These are phyloP conservation scores for Halcyon senegalensis DNA, from an alignment of 2,113 vertebrate genomes.

Conservation along the genomic window DNA sequence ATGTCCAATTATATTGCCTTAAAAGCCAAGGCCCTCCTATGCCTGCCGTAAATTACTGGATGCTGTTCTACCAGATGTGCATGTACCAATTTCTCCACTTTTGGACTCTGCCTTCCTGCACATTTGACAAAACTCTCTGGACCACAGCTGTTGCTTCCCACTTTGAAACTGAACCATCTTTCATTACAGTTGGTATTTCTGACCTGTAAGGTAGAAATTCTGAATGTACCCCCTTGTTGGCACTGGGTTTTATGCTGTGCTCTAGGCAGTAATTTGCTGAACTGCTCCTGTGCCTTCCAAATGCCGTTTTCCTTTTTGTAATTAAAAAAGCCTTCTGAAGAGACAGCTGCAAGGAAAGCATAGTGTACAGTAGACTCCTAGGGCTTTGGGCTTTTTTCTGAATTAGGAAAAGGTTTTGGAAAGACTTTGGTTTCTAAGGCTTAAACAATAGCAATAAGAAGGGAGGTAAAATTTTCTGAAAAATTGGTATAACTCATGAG, in stretches of 20 bases:
- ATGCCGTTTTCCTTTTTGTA: slow-evolving; percentile 5
- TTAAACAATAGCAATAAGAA: neutral
- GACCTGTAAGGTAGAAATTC: slow-evolving; percentile 54
- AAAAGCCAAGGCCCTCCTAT: neutral
- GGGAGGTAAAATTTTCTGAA: neutral
- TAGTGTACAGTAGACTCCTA: neutral
- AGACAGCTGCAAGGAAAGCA: neutral
- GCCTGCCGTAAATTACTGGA: neutral
- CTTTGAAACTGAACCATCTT: neutral
- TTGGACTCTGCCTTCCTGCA: neutral
- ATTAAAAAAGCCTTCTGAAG: slow-evolving; percentile 45
- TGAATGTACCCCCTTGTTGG: neutral
- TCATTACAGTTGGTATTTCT: slow-evolving; percentile 33
- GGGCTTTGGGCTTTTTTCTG: neutral
- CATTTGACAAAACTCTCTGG: slow-evolving; percentile 1
- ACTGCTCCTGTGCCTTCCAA: slow-evolving; percentile 27
- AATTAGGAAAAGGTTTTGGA: neutral
- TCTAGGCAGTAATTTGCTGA: slow-evolving; percentile 55
- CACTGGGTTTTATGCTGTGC: neutral
- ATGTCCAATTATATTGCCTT: neutral
- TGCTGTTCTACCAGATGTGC: neutral
- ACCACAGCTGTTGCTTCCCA: neutral
- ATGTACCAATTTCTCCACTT: neutral
- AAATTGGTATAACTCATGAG: neutral
- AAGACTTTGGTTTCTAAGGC: neutral